phyloP scores from a whole-genome alignment of 2,113 vertebrate species.

The Coregonus clupeaformis region DNA sequence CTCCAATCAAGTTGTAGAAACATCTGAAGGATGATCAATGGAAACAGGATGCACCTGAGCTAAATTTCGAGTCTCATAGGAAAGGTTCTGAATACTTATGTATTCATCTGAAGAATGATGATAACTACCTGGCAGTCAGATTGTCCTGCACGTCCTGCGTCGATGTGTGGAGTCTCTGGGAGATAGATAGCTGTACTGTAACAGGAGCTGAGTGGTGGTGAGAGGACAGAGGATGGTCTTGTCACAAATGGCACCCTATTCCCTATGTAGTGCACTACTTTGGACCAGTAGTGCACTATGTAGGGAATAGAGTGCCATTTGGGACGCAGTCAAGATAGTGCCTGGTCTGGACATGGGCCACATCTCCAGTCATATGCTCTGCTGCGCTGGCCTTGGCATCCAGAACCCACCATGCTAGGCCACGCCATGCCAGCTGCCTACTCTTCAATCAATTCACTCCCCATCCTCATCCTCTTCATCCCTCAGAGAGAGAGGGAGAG shows the following conservation, averaged over 20 bases:
- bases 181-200: constrained; percentile 47
- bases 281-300: too few relatives aligned
- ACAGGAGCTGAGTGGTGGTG: constrained; percentile 48
- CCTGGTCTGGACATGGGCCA: constrained; percentile 45
- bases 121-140: constrained; percentile 40
- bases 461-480: not conserved
- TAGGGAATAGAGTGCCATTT: too few relatives aligned
- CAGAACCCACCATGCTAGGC: not conserved
- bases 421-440: not conserved
- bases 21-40: too few relatives aligned
- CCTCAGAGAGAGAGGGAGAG: not conserved
- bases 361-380: constrained; percentile 50
- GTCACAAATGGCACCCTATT: too few relatives aligned
- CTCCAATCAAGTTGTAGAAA: too few relatives aligned
- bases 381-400: constrained; percentile 50
- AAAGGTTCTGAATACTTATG: too few relatives aligned
- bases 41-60: too few relatives aligned
- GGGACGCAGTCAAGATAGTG: constrained; percentile 16
- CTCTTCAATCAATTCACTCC: not conserved
- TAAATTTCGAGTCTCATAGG: too few relatives aligned
- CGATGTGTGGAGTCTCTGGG: not conserved
- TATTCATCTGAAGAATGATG: constrained; percentile 34
- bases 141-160: too few relatives aligned
- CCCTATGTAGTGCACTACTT: too few relatives aligned
- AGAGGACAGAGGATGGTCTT: too few relatives aligned